phyloP scores from a whole-genome alignment of 2,797 vertebrate species.

The Cirrhinus mrigala region DNA sequence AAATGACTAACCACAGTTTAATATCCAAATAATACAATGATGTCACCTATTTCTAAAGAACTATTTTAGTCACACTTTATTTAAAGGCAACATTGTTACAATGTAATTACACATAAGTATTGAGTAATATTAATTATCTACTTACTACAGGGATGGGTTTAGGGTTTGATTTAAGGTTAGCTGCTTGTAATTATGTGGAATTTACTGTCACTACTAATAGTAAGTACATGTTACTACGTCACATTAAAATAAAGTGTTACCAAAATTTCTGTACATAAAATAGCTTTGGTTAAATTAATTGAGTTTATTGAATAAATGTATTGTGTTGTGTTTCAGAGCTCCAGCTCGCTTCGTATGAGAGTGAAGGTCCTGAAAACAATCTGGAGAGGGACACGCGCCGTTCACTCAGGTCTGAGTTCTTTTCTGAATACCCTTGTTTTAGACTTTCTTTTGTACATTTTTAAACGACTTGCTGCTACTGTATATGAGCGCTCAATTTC shows the following conservation, averaged over 20 bases:
- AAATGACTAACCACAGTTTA: not conserved
- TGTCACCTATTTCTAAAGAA: not conserved
- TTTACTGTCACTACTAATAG: not conserved
- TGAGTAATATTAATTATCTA: not conserved
- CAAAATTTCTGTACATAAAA: not conserved
- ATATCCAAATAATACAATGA: not conserved
- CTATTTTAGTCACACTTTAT: not conserved
- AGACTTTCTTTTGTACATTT: not conserved
- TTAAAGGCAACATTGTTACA: not conserved
- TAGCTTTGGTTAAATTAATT: not conserved
- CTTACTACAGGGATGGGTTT: not conserved
- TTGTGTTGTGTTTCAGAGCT: conserved; percentile 77
- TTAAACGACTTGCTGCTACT: not conserved
- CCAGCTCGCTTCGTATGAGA: conserved; percentile 95
- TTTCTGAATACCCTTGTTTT: not conserved
- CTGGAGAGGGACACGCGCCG: conserved; percentile 96
- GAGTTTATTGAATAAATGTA: not conserved
- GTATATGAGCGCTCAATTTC: not conserved
- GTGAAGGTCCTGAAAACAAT: conserved; percentile 95
- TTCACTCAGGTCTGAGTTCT: conserved; percentile 85
- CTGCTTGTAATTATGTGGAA: not conserved
- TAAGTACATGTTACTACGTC: not conserved
- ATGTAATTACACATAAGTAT: not conserved
- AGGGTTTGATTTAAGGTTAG: not conserved
- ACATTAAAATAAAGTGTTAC: not conserved